Base-by-base conservation (phyloP, 2,113 vertebrate genomes). In the Poeciliopsis retropinna region DNA sequence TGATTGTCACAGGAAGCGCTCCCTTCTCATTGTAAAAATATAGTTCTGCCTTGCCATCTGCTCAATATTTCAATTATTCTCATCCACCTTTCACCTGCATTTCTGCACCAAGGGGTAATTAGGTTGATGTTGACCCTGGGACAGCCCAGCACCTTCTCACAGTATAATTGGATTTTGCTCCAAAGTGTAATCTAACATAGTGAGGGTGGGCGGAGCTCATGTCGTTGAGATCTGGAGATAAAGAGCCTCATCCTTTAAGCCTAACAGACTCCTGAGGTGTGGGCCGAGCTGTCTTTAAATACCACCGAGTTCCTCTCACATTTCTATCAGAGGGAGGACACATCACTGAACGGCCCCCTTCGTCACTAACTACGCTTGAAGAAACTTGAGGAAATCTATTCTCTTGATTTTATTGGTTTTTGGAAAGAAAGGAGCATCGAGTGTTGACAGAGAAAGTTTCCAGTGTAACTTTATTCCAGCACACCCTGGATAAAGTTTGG, bases 231-330 rank as follows among this genome's bases (percentile, higher is more conserved):
- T 80, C 88, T 85, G 73, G 75, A 72, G 80, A 88, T 92, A 81
- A 57, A 92, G 81, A 78, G 67, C 76, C 41, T 90, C 85, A 88
- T 88, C 84, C 87, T 51, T 87, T 92, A 80, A 88, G 82, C 78
- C 51, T 70, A 32, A 68, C 79, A 83, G 71, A 77, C 83, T 86
- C 57, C 72, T 0, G 2, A 81, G 76, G 67, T 84, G 75, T 82
- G 82, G 80, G 78, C 84, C 87, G 84, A 62, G 72, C 70, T 6
- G 60, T 85, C 83, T 92, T 89, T 84, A 87, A 90, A 86, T 88
- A 86, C 37, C 61, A 57, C 2, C 22, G 9, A 71, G 79, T 70
- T 28, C 76, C 34, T 64, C 62, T 67, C 25, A 27, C 2, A 78
- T 63, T 57, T 72, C 72, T 72, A 79, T 64, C 44, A 4, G 1